Base-by-base conservation (phyloP, 2,888 invertebrate species). In the Watsonalla binaria region DNA sequence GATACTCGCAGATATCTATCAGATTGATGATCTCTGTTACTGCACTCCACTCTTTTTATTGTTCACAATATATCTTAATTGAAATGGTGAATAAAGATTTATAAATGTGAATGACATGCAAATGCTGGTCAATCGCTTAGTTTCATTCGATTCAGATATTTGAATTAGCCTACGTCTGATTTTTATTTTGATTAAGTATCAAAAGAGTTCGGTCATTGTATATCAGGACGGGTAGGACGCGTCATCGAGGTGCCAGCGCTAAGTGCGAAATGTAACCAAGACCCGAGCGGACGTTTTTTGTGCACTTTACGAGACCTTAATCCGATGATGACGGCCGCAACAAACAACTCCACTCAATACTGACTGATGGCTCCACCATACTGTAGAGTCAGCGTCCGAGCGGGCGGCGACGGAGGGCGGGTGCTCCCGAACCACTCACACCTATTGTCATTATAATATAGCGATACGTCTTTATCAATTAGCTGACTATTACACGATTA, bases 251-350 rank as follows among this genome's bases (percentile, higher is more conserved):
- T 51, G 39, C 48, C 14, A 51, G 50, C 59, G 54, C 62, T 68
- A 66, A 76, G 75, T 76, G 80, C 80, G 74, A 79, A 81, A 77
- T 74, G 69, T 71, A 67, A 64, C 60, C 61, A 56, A 65, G 56
- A 50, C 47, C 37, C 49, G 45, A 49, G 47, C 46, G 15, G 45
- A 6, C 49, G 64, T 66, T 75, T 73, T 73, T 75, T 70, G 62
- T 64, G 50, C 51, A 59, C 55, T 67, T 66, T 63, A 72, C 66
- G 63, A 70, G 68, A 66, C 65, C 61, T 70, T 72, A 71, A 73
- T 70, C 68, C 75, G 61, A 63, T 63, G 70, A 68, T 61, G 72
- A 66, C 59, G 64, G 63, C 58, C 49, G 39, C 54, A 50, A 58
- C 61, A 67, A 76, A 70, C 73, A 71, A 63, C 14, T 54, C 37